A percentile compares a stretch with the other conserved stretches of the same genome.
Evolutionary conservation across 2,888 invertebrate genomes (phyloP).

Genomic region (Blera fallax): DNA sequence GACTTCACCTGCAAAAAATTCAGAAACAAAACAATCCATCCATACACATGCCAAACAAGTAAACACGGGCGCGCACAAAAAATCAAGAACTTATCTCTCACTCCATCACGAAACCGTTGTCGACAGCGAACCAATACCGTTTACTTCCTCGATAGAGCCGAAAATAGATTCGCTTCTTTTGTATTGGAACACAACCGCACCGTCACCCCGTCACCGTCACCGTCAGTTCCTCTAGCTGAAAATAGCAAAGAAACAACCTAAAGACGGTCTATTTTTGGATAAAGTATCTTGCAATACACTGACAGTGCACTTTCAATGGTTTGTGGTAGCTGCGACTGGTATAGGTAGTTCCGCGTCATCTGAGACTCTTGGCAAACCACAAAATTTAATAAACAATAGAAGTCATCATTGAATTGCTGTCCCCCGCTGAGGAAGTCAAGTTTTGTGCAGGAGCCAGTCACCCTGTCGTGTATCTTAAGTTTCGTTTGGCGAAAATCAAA

Average conservation of each 20-base stretch:
- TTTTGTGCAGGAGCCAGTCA: background rate
- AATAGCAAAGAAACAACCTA: conserved; percentile 40
- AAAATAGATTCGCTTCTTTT: conserved; percentile 52
- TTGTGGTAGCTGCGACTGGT: too few species aligned
- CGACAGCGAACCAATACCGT: conserved; percentile 5
- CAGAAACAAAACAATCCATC: background rate
- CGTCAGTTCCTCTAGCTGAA: conserved; percentile 3
- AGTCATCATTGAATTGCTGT: conserved; percentile 5
- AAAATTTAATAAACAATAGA: conserved; percentile 17
- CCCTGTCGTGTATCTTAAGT: background rate
- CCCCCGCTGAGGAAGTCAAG: background rate
- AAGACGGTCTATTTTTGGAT: conserved; percentile 56
- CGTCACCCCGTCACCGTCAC: conserved; percentile 16
- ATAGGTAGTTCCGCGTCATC: conserved; percentile 26
- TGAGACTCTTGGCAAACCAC: background rate
- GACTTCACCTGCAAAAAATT: conserved; percentile 7
- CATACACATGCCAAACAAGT: background rate
- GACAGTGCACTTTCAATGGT: conserved; percentile 9
- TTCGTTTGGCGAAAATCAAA: background rate
- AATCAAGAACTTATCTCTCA: background rate
- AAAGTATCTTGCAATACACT: conserved; percentile 1
- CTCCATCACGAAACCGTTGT: conserved; percentile 6
- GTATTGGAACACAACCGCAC: conserved; percentile 13
- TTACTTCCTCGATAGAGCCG: conserved; percentile 51
- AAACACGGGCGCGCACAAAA: background rate